Evolutionary conservation across 2,888 invertebrate genomes (phyloP).

Genomic region (Theodoxus fluviatilis): DNA sequence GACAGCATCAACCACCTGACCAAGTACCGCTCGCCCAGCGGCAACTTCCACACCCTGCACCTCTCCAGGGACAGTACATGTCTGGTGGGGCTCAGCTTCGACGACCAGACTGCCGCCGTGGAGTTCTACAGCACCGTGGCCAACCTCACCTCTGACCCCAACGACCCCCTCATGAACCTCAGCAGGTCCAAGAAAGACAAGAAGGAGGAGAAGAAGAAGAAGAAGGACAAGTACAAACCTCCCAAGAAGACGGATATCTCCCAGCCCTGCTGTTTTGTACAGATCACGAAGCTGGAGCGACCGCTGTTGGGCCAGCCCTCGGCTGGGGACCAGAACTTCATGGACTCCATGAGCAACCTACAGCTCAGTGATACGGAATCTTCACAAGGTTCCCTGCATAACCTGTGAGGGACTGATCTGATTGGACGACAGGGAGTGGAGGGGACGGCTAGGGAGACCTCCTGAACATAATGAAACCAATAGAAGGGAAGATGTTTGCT

Average conservation of each 20-base stretch:
- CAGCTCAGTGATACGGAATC: too few species aligned
- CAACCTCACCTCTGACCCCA: slow-evolving; percentile 77
- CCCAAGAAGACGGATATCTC: slow-evolving; percentile 84
- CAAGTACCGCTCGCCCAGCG: slow-evolving; percentile 74
- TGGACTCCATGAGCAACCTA: too few species aligned
- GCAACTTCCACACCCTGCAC: slow-evolving; percentile 81
- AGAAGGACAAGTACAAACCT: slow-evolving; percentile 64
- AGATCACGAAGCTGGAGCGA: slow-evolving; percentile 78
- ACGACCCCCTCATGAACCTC: slow-evolving; percentile 77
- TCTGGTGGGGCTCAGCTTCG: slow-evolving; percentile 81
- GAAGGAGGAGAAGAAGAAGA: slow-evolving; percentile 44
- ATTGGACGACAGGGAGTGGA: too few species aligned
- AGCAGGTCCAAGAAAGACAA: slow-evolving; percentile 65
- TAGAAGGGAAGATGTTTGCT: too few species aligned
- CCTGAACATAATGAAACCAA: too few species aligned
- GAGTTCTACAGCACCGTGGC: slow-evolving; percentile 71
- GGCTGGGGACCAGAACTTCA: too few species aligned
- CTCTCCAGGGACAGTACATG: slow-evolving; percentile 79
- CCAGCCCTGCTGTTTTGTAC: slow-evolving; percentile 84
- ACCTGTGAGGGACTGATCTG: too few species aligned
- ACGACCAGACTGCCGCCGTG: slow-evolving; percentile 76
- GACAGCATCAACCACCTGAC: slow-evolving; percentile 82
- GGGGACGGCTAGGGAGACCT: too few species aligned
- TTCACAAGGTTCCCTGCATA: too few species aligned
- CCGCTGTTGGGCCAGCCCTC: slow-evolving; percentile 51